Evolutionary conservation across 2,113 vertebrate species (phyloP), one percentile per base, ranked within the genome.

Genomic region (Procavia capensis): DNA sequence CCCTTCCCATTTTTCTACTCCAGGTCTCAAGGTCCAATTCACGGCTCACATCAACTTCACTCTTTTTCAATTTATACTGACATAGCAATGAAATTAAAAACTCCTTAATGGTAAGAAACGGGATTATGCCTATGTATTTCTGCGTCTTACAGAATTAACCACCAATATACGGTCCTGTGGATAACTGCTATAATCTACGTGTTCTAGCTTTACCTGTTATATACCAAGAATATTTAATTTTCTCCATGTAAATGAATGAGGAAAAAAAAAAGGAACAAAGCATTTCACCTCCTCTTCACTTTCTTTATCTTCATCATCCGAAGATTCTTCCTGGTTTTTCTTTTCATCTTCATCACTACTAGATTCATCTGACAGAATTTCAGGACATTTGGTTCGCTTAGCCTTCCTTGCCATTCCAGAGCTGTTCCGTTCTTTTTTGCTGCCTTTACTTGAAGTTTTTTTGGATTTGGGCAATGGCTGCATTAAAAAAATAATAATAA

Each of bases 341-440:
- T 99, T 99, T 75, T 98, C 97, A 20, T 98, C 98, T 91, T 99
- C 99, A 47, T 99, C 99, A 80, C 99, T 99, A 97, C 99, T 99
- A 19, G 99, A 99, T 95, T 99, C 99, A 98, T 99, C 99, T 89
- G 99, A 99, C 93, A 99, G 98, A 79, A 99, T 99, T 90, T 99
- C 99, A 90, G 99, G 99, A 96, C 98, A 99, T 96, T 99, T 99
- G 92, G 99, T 99, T 2, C 97, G 94, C 92, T 99, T 99, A 91
- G 98, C 98, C 97, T 99, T 99, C 68, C 98, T 98, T 97, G 94
- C 97, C 96, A 88, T 98, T 97, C 98, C 98, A 97, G 98, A 98
- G 92, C 98, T 98, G 86, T 97, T 98, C 27, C 98, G 98, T 79
- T 99, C 98, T 97, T 99, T 99, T 98, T 98, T 99, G 97, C 98